Percentiles rank a stretch among this genome's conserved stretches.
These are phyloP conservation scores for Chrysina gloriosa DNA, from an alignment of 2,888 invertebrate species.

Conservation along the genomic window DNA sequence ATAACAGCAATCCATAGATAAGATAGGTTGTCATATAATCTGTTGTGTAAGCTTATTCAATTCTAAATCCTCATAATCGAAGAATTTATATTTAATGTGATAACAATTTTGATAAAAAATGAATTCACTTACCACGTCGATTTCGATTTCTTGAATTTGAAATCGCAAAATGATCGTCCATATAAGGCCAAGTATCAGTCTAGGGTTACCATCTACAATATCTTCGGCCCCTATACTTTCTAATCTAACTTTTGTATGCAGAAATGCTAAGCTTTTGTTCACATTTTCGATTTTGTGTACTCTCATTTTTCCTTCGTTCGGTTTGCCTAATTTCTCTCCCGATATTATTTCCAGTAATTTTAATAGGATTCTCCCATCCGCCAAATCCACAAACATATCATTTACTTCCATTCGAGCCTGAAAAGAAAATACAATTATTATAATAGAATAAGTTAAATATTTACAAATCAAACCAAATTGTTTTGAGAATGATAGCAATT, in stretches of 20 bases:
- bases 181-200: constrained; percentile 95
- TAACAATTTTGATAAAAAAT: neutral
- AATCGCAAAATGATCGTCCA: constrained; percentile 99
- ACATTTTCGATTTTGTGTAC: constrained; percentile 99
- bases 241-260: constrained; percentile 95
- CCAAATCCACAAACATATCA: constrained; percentile 95
- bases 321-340: constrained; percentile 95
- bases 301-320: constrained; percentile 95
- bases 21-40: neutral
- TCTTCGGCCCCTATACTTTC: constrained; percentile 99
- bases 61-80: neutral
- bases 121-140: constrained; percentile 83
- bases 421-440: constrained; percentile 51
- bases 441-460: no score
- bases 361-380: constrained; percentile 92
- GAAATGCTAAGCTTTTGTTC: constrained; percentile 95
- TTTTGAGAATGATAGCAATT: no score
- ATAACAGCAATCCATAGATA: neutral
- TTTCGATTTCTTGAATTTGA: constrained; percentile 99
- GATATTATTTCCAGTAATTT: constrained; percentile 98
- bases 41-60: constrained; percentile 5
- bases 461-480: no score
- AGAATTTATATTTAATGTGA: neutral
- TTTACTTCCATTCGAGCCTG: constrained; percentile 98
- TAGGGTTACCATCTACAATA: constrained; percentile 97